Evolutionary conservation across 1,140 invertebrate genomes (phyloP), one percentile per base, ranked within the genome.

Genomic region (Euura lappo): DNA sequence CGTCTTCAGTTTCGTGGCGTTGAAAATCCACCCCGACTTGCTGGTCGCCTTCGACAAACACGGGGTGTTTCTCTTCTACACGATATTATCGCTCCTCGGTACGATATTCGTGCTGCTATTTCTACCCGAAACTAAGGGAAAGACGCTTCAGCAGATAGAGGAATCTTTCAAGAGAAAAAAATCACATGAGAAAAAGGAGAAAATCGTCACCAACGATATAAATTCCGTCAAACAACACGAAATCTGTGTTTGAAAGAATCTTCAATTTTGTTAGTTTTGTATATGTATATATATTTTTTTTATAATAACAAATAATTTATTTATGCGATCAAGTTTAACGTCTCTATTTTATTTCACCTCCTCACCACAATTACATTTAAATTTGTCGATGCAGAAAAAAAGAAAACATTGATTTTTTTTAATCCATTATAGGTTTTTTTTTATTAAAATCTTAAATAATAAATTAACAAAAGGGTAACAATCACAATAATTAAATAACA

Each of bases 121-220:
- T 11, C 81, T 97, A 4, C 95, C 96, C 0, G 96, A 97, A 84
- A 97, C 95, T 0, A 94, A 93, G 75, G 93, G 94, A 0, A 93
- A 93, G 76, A 91, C 90, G 0, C 84, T 96, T 3, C 89, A 92
- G 28, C 93, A 96, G 81, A 94, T 96, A 47, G 90, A 92, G 73
- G 87, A 90, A 4, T 84, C 89, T 76, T 92, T 91, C 72, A 83
- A 73, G 6, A 76, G 28, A 65, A 4, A 85, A 79, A 72, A 81
- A 74, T 42, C 76, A 73, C 4, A 0, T 6, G 6, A 1, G 45
- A 71, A 64, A 76, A 75, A 0, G 51, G 3, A 8, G 4, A 60
- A n/a, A 4, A 60, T n/a, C 5, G 51, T 60, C 51, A 60, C 3
- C 5, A n/a, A n/a, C 51, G 13, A 60, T 11, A 60, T n/a, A n/a